Percentiles rank a stretch among this genome's conserved stretches.
Conservation (phyloP, 2,888 invertebrate species). For the Nemapogon koenigi region DNA sequence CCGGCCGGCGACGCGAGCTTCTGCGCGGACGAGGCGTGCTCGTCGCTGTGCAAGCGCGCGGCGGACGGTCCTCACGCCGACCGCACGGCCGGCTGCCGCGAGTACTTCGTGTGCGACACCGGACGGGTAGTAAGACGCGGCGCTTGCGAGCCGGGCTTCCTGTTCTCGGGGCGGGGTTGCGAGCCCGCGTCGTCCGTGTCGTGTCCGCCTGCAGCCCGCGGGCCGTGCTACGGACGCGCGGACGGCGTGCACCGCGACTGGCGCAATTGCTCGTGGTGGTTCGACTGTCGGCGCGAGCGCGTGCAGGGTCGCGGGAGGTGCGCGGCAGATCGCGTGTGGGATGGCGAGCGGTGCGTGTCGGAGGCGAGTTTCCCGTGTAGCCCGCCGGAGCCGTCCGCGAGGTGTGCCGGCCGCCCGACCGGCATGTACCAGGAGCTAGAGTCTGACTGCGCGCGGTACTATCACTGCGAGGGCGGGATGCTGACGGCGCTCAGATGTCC, state of each 20-base stretch:
- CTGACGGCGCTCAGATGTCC: conserved; percentile 47
- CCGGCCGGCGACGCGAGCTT: conserved; percentile 60
- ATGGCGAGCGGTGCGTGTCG: conserved; percentile 51
- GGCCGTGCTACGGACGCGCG: conserved; percentile 48
- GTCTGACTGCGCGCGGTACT: conserved; percentile 58
- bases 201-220: conserved; percentile 51
- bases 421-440: conserved; percentile 62
- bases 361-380: conserved; percentile 45
- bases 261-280: conserved; percentile 55
- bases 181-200: conserved; percentile 41
- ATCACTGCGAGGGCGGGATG: conserved; percentile 48
- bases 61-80: conserved; percentile 66
- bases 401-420: conserved; percentile 54
- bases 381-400: conserved; percentile 40
- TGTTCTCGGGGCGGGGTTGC: conserved; percentile 60
- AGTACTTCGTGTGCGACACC: conserved; percentile 64
- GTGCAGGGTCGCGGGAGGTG: conserved; percentile 52
- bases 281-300: conserved; percentile 51
- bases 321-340: conserved; percentile 47
- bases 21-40: conserved; percentile 52
- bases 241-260: conserved; percentile 53
- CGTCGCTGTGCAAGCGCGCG: conserved; percentile 54
- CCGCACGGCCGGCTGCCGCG: conserved; percentile 57
- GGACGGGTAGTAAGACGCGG: conserved; percentile 57
- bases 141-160: conserved; percentile 56